Base-by-base conservation (phyloP, 1,140 invertebrate species). In the Ostrea edulis region DNA sequence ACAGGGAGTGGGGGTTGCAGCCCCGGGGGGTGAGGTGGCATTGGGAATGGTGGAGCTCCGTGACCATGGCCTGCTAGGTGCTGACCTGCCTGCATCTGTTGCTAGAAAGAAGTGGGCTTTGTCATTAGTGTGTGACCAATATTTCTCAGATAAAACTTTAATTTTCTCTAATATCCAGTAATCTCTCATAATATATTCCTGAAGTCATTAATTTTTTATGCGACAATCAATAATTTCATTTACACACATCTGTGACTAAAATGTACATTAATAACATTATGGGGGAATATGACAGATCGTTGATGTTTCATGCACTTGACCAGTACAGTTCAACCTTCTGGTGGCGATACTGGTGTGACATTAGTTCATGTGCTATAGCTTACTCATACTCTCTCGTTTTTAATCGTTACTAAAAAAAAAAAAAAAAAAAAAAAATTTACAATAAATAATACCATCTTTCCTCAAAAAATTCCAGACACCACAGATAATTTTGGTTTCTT, bases 41-140 rank as follows among this genome's bases (percentile, higher is more conserved):
- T 96, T 17, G 96, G 96, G 22, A 97, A 95, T 88, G 97, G 96
- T 22, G 96, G 96, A 35, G 96, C 97, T 62, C 89, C 89, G 52
- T 89, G 89, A 22, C 86, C 88, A 4, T 97, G 97, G 90, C 97
- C 97, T 29, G 97, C 97, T 89, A 98, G 93, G 94, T 98, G 94
- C 83, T 93, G 98, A 97, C 89, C 89, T 9, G 98, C 97, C 93
- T 98, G 98, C 97, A 98, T 98, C 95, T 98, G 97, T 95, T 98
- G 97, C 94, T 96, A 94, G 87, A 91, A 94, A 86, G 91, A 88
- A 85, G 62, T 77, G 68, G 25, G 68, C 68, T 77, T 77, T 77
- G 68, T 77, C 68, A 77, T 77, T 77, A 77, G 9, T 77, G 35
- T 77, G 68, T 77, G 68, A 77, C 68, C 22, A 29, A 29, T 44